Percentiles rank a stretch among this genome's conserved stretches.
Conservation (phyloP, 2,888 invertebrate genomes). For the Lasioglossum vierecki region DNA sequence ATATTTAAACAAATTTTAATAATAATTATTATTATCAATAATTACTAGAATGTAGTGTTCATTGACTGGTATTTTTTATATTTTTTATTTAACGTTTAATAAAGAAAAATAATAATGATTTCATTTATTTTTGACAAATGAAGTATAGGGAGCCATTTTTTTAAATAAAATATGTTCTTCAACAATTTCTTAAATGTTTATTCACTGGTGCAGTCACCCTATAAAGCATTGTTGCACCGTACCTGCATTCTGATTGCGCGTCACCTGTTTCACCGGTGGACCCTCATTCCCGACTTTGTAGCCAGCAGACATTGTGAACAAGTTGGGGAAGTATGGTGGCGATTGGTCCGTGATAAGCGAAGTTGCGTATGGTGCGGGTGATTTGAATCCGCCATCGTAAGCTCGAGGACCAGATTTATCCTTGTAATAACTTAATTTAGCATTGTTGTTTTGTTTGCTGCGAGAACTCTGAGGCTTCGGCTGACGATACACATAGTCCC, state of each 20-base stretch:
- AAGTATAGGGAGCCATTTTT: too few species aligned
- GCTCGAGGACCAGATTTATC: constrained; percentile 3
- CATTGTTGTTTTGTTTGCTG: constrained; percentile 7
- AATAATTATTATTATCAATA: too few species aligned
- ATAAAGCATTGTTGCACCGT: neutral
- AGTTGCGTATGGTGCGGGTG: neutral
- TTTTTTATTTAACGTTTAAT: too few species aligned
- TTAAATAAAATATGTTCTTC: too few species aligned
- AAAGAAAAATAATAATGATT: too few species aligned
- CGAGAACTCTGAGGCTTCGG: neutral
- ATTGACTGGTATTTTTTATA: too few species aligned
- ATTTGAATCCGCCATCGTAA: constrained; percentile 35
- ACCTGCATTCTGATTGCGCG: neutral
- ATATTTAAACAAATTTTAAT: too few species aligned
- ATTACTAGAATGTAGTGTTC: too few species aligned
- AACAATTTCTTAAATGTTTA: too few species aligned
- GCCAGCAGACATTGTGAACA: constrained; percentile 48
- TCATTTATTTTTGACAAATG: too few species aligned
- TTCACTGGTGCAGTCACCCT: too few species aligned
- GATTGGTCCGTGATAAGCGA: constrained; percentile 17
- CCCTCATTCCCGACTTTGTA: constrained; percentile 34
- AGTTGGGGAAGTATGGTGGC: constrained; percentile 26
- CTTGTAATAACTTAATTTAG: constrained; percentile 29
- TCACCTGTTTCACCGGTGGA: constrained; percentile 12
- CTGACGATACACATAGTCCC: constrained; percentile 15